A percentile compares a stretch with the other conserved stretches of the same genome.
Evolutionary conservation across 1,140 invertebrate genomes (phyloP).

Genomic region (Euura lappo): DNA sequence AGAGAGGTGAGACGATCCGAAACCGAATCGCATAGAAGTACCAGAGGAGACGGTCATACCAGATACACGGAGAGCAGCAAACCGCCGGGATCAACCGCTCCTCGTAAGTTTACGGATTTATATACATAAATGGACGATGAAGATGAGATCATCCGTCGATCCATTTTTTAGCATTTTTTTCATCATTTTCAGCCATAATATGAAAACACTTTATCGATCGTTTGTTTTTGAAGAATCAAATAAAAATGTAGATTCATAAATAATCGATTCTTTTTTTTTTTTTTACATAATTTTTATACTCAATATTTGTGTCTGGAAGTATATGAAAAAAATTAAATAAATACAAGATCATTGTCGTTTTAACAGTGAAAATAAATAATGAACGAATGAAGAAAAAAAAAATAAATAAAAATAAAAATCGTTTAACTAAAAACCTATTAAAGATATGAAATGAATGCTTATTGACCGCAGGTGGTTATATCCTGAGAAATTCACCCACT

Average conservation of each 20-base stretch:
- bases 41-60: conserved; percentile 47
- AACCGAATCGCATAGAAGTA: conserved; percentile 52
- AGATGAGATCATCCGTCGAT: no score
- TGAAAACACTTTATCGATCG: no score
- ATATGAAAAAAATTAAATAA: background rate
- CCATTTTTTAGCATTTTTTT: no score
- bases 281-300: background rate
- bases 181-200: no score
- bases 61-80: conserved; percentile 55
- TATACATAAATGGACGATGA: background rate
- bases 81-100: conserved; percentile 47
- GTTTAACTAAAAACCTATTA: no score
- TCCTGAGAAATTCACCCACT: background rate
- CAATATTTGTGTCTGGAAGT: no score
- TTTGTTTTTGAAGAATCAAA: background rate
- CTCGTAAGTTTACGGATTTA: conserved; percentile 45
- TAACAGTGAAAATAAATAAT: background rate
- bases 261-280: background rate
- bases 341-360: background rate
- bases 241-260: no score
- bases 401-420: background rate
- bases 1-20: conserved; percentile 56
- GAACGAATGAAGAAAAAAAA: background rate
- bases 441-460: no score
- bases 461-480: background rate